These are phyloP conservation scores for Xenopus borealis DNA, from an alignment of 2,113 vertebrate genomes.

Conservation along the genomic window DNA sequence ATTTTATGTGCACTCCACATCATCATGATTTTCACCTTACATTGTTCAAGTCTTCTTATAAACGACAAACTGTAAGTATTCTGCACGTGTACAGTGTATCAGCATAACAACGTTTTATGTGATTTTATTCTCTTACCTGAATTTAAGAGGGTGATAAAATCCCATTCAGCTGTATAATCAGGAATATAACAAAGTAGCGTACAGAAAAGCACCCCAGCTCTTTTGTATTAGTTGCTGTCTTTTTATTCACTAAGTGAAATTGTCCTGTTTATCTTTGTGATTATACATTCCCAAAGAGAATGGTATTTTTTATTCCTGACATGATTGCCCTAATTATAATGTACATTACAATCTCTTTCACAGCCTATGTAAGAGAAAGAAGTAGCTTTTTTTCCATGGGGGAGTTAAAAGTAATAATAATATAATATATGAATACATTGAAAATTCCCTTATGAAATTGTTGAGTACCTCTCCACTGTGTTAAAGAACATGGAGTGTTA, in stretches of 20 bases:
- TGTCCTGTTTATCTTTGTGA: constrained; percentile 28
- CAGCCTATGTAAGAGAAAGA: background rate
- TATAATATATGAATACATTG: constrained; percentile 28
- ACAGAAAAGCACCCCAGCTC: no score
- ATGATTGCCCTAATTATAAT: constrained; percentile 24
- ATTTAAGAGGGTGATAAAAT: no score
- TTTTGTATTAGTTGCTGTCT: constrained; percentile 19
- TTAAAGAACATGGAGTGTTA: constrained; percentile 21
- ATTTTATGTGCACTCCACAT: no score
- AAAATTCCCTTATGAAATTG: constrained; percentile 20
- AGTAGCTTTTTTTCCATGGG: no score
- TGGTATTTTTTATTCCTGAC: constrained; percentile 27
- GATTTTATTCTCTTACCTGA: no score
- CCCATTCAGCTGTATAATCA: no score
- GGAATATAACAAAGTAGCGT: no score
- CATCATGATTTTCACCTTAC: no score
- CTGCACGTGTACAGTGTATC: no score
- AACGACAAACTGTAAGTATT: no score
- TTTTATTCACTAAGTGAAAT: constrained; percentile 27
- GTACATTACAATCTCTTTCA: constrained; percentile 12
- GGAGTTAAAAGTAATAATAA: constrained; percentile 11
- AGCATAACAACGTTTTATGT: no score
- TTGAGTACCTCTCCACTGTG: constrained; percentile 3
- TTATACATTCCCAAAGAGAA: constrained; percentile 38
- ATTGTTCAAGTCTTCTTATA: no score